Conservation (phyloP, 2,113 vertebrate genomes). For the Ochotona curzoniae region DNA sequence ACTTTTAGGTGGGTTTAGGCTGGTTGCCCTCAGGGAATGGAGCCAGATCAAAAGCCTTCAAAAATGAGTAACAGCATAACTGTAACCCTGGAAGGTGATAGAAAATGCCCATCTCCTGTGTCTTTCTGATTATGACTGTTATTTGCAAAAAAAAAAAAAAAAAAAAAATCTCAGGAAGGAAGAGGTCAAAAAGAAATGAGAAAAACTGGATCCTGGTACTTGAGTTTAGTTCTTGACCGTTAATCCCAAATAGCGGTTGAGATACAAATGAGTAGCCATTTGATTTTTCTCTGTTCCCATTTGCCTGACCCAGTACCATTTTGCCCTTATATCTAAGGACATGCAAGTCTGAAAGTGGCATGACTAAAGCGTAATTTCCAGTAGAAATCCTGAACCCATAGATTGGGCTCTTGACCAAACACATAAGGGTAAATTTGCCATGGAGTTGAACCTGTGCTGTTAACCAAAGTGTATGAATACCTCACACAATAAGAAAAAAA, state of each 20-base stretch:
- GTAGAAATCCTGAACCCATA: neutral
- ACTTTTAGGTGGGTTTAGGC: neutral
- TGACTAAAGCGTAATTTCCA: slow-evolving; percentile 39
- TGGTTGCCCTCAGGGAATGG: neutral
- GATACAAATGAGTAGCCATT: slow-evolving; percentile 39
- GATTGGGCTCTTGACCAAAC: neutral
- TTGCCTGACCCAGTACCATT: slow-evolving; percentile 15
- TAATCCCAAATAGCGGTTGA: slow-evolving; percentile 35
- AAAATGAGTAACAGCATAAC: neutral
- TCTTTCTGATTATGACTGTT: neutral
- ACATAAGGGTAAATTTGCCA: slow-evolving; percentile 20
- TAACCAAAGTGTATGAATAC: slow-evolving; percentile 6
- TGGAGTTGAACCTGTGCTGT: slow-evolving; percentile 64
- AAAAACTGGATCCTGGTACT: neutral
- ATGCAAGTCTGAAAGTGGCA: neutral
- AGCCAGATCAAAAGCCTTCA: neutral
- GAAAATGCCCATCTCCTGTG: neutral
- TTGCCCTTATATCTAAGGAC: neutral
- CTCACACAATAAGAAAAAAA: slow-evolving; percentile 8
- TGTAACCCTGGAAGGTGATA: neutral
- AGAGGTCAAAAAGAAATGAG: neutral
- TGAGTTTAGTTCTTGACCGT: neutral
- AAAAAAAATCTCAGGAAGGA: neutral
- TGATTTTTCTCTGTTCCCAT: slow-evolving; percentile 2
- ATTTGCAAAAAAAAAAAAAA: no score